Evolutionary conservation across 2,113 vertebrate genomes (phyloP).

Genomic region (Hemiprocne comata): DNA sequence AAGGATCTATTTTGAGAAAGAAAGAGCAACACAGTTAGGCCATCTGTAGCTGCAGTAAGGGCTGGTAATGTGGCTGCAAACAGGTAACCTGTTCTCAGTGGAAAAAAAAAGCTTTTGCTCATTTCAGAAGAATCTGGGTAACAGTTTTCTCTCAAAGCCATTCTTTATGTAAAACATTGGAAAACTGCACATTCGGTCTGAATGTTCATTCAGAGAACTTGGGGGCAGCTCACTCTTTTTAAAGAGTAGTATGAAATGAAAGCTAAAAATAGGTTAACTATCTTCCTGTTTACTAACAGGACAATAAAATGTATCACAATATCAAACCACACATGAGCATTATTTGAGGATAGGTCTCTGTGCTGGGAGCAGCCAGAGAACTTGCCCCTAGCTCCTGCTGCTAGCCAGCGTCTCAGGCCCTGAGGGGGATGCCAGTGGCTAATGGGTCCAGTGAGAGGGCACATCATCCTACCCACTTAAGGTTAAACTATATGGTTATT

Average conservation of each 20-base stretch:
- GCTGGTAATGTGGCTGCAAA: not conserved
- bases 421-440: not conserved
- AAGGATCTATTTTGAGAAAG: not conserved
- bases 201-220: not conserved
- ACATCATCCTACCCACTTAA: not conserved
- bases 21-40: not conserved
- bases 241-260: not conserved
- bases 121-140: not conserved
- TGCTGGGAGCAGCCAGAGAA: not conserved
- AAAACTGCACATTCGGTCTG: not conserved
- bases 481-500: not conserved
- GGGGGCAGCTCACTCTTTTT: not conserved
- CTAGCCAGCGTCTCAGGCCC: not conserved
- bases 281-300: not conserved
- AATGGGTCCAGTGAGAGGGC: rapidly evolving
- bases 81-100: not conserved
- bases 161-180: not conserved
- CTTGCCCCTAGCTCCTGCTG: not conserved
- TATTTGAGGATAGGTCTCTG: not conserved
- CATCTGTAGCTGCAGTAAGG: not conserved
- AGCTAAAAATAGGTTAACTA: not conserved
- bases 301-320: not conserved
- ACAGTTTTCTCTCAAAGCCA: not conserved
- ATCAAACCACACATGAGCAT: not conserved
- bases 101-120: not conserved